Percentiles rank a stretch among this genome's conserved stretches.
These are phyloP conservation scores for Montipora capitata DNA, from an alignment of 92 coral and sea anemone species.

Conservation along the genomic window DNA sequence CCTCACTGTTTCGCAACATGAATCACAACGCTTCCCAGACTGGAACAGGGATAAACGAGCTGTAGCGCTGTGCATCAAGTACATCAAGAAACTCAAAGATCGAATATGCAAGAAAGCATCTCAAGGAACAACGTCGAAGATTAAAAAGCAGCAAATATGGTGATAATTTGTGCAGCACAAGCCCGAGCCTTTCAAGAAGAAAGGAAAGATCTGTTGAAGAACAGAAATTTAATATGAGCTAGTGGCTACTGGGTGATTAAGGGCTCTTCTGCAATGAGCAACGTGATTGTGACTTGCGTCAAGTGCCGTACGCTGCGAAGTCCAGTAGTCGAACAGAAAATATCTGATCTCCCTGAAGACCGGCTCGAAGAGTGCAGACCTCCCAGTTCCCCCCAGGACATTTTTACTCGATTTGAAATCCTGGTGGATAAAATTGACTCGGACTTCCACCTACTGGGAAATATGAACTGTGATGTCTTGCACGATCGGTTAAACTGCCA, in stretches of 20 bases:
- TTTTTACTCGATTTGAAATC: no score
- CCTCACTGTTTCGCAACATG: no score
- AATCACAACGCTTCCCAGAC: no score
- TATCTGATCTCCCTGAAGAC: slow-evolving; percentile 73
- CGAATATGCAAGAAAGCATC: background rate
- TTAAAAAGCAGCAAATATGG: background rate
- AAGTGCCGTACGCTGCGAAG: slow-evolving; percentile 67
- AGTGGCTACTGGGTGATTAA: slow-evolving; percentile 41
- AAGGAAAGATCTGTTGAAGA: background rate
- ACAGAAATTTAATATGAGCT: no score
- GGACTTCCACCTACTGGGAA: slow-evolving; percentile 58
- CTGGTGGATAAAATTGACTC: slow-evolving; percentile 51
- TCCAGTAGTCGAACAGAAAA: slow-evolving; percentile 53
- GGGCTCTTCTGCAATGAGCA: slow-evolving; percentile 39
- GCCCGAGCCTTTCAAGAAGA: slow-evolving; percentile 15
- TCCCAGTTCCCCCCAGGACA: no score
- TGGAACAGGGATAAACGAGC: no score
- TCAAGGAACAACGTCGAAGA: slow-evolving; percentile 7
- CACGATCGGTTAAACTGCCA: background rate
- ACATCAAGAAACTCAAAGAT: no score
- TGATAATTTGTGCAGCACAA: background rate
- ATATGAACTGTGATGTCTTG: slow-evolving; percentile 60
- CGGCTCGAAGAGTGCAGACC: slow-evolving; percentile 25
- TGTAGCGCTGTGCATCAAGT: no score
- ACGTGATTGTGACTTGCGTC: slow-evolving; percentile 34